Base-by-base conservation (phyloP, 2,888 invertebrate species). In the Pterostichus niger region DNA sequence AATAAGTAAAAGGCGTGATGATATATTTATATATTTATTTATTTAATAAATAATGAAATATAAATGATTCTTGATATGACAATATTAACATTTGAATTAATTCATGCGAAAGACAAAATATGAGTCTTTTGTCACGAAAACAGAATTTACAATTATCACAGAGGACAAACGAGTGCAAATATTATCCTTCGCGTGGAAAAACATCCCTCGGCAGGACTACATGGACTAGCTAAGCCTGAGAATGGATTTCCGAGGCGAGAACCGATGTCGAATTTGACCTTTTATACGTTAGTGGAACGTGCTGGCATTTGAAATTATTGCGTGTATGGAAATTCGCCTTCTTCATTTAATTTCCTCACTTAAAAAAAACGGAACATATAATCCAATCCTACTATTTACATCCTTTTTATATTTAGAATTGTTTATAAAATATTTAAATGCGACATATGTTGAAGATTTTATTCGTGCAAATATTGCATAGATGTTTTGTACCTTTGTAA, bases 181-280 rank as follows among this genome's bases (percentile, higher is more conserved):
- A 75, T 75, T 75, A 52, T 75, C 24, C 31, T 75, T 75, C 33
- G 44, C 15, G 75, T 52, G 33, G 44, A 75, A 75, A 52, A 75
- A 75, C 52, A 75, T 31, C n/a, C 11, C 40, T 64, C 24, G 9
- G 64, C 6, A 64, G 64, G 59, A 59, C 31, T 49, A 49, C 40
- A 52, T 11, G 52, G 52, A 56, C 49, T 49, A 13, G 4, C 24
- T 56, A 6, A 6, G 56, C 33, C 64, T 35, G n/a, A 40, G 59
- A 59, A 59, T 11, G 59, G 59, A 59, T 59, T 31, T 59, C 59
- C 17, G 49, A 13, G 33, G 64, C 64, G 56, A 17, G 56, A 56
- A 17, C n/a, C 52, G 0, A 40, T 10, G 52, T 61, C 33, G 31
- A 15, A 40, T 64, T 64, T 64, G 64, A 31, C 15, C 40, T 35